Conservation (phyloP, 2,797 vertebrate genomes). For the Sebastiscus tertius region DNA sequence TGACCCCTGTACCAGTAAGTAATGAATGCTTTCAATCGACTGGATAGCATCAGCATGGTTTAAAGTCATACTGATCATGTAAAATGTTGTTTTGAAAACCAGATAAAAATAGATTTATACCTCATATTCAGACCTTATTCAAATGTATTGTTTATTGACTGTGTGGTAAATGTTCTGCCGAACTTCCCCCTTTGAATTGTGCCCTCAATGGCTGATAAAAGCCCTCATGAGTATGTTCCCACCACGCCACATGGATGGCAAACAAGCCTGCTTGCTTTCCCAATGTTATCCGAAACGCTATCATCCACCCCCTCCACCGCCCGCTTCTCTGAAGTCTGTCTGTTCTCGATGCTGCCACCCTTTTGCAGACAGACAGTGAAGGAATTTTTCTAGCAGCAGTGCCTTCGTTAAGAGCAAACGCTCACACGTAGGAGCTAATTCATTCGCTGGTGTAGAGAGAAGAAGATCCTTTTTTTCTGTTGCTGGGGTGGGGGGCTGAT, state of each 20-base stretch:
- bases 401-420: conserved; percentile 53
- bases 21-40: not conserved
- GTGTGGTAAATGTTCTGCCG: conserved; percentile 13
- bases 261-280: conserved; percentile 71
- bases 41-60: not conserved
- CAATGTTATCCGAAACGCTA: conserved; percentile 63
- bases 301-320: conserved; percentile 42
- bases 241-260: conserved; percentile 32
- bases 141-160: not conserved
- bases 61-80: not conserved
- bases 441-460: conserved; percentile 48
- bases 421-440: conserved; percentile 54
- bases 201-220: conserved; percentile 43
- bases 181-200: conserved; percentile 27
- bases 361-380: conserved; percentile 26
- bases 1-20: conserved; percentile 93
- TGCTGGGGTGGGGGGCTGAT: conserved; percentile 62
- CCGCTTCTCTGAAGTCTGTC: conserved; percentile 22
- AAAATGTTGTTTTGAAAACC: not conserved
- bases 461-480: conserved; percentile 50
- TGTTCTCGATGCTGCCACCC: not conserved
- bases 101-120: not conserved
- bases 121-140: not conserved
- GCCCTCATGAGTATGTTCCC: conserved; percentile 37
- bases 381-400: conserved; percentile 20